A percentile compares a stretch with the other conserved stretches of the same genome.
Conservation (phyloP, 1,140 invertebrate species). For the Brachionus calyciflorus region DNA sequence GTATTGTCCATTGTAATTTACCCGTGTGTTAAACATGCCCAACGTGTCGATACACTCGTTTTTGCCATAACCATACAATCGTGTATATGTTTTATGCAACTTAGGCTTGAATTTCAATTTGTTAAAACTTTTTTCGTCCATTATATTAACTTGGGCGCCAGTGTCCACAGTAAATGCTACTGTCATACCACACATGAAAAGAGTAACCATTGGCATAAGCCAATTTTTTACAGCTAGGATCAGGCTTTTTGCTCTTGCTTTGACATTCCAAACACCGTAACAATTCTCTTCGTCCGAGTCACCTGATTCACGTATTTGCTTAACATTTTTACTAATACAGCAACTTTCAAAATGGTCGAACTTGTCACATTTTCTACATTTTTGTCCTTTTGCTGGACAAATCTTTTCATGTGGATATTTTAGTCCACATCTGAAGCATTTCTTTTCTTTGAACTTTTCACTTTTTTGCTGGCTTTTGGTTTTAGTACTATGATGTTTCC, state of each 20-base stretch:
- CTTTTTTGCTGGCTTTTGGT: no score
- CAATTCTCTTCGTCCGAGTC: no score
- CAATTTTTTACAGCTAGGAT: background rate
- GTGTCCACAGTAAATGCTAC: slow-evolving; percentile 2
- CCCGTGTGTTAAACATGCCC: background rate
- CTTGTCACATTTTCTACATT: no score
- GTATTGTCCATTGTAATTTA: background rate
- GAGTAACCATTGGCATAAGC: background rate
- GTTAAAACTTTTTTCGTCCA: background rate
- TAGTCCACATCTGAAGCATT: no score
- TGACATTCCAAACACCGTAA: slow-evolving; percentile 1
- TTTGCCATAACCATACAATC: background rate
- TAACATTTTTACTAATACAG: no score
- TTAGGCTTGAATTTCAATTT: slow-evolving; percentile 5
- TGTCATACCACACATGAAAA: background rate
- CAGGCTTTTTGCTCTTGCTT: background rate
- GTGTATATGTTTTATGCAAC: background rate
- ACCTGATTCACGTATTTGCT: no score
- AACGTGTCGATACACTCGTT: background rate
- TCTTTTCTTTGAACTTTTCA: no score
- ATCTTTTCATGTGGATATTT: no score
- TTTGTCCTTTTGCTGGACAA: no score
- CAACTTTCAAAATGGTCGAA: no score
- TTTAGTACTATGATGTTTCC: no score
- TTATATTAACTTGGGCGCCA: background rate